A percentile compares a stretch with the other conserved stretches of the same genome.
phyloP scores from a whole-genome alignment of 2,888 invertebrate species.

The Cistogaster globosa region DNA sequence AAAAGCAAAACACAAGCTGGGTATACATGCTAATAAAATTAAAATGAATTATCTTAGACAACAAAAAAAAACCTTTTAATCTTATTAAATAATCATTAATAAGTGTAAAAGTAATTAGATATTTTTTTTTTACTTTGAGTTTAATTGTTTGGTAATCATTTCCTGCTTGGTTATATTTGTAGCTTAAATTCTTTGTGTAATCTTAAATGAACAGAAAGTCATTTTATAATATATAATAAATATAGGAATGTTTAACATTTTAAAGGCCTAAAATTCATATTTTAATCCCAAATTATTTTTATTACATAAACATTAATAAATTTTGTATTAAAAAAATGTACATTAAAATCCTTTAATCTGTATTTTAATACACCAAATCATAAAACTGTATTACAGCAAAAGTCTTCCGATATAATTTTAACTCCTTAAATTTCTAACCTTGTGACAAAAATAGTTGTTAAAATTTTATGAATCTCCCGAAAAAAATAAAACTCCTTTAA shows the following conservation, averaged over 20 bases:
- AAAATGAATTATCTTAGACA: not conserved
- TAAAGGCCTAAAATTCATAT: not conserved
- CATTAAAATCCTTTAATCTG: too few relatives aligned
- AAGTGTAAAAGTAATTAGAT: not conserved
- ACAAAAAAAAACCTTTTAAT: not conserved
- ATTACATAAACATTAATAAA: too few relatives aligned
- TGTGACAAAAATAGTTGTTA: not conserved
- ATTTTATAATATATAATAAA: too few relatives aligned
- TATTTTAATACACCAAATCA: too few relatives aligned
- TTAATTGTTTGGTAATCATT: not conserved
- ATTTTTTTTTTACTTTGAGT: not conserved
- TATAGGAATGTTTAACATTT: not conserved
- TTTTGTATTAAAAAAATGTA: too few relatives aligned
- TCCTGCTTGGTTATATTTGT: not conserved
- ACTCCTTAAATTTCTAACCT: not conserved
- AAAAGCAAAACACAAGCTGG: not conserved
- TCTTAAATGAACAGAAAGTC: not conserved
- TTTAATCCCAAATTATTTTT: too few relatives aligned
- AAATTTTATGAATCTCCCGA: too few relatives aligned
- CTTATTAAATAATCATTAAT: not conserved
- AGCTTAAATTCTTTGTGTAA: not conserved
- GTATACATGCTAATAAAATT: not conserved
- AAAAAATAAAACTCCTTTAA: too few relatives aligned
- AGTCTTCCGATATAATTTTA: not conserved
- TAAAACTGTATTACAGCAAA: too few relatives aligned